Base-by-base conservation (phyloP, 1,140 invertebrate species). In the Diuraphis noxia region DNA sequence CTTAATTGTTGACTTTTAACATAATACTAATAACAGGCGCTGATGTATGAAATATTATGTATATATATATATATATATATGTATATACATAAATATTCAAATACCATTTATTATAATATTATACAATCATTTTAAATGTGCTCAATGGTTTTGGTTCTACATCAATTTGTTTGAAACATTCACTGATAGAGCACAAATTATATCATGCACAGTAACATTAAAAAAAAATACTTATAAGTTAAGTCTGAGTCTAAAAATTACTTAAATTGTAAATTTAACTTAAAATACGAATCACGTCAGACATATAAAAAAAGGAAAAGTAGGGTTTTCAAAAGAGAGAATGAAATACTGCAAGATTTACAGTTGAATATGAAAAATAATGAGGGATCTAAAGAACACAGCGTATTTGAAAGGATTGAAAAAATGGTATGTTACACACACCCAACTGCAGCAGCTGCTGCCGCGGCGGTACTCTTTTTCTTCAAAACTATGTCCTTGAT, bases 401-500 rank as follows among this genome's bases (percentile, higher is more conserved):
- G 43, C 25, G 34, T 43, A 88, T 63, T 63, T 89, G 40, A 77
- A 77, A 79, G 34, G 63, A 23, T 5, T 77, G 34, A 34, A 34
- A 40, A 82, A 91, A 91, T 40, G 38, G 40, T 49, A 88, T 88
- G 52, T 88, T 88, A 88, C 49, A 91, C 77, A 82, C 89, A 91
- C 23, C 88, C 93, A 93, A 92, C 93, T 93, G 92, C 93, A 79
- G 88, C 88, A 43, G 88, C 93, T 93, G 92, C 93, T 72, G 89
- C 89, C 30, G 72, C 9, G 23, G 93, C 92, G 34, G 93, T 93
- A 36, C 94, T 94, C 92, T 95, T 95, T 93, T 96, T 96, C 94
- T 96, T 96, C 52, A 95, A 93, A 91, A 96, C 95, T 93, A 96
- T 96, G 93, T 96, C 96, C 94, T 96, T 96, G 92, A 96, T 94